These are phyloP conservation scores for Sebastes taczanowskii DNA, from an alignment of 2,797 vertebrate genomes.

Conservation along the genomic window DNA sequence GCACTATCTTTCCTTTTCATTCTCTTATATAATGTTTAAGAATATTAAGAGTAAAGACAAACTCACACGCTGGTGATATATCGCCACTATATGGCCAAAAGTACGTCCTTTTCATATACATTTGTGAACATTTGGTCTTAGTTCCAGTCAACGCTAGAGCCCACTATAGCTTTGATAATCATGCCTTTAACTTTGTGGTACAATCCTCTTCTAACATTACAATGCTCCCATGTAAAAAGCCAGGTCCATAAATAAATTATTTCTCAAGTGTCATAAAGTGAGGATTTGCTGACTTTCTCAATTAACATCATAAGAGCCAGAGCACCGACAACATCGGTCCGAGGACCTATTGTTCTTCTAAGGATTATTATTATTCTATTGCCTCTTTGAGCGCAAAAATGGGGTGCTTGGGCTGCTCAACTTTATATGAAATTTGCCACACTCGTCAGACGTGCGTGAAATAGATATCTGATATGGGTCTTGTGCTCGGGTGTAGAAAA, in stretches of 20 bases:
- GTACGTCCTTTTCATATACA: neutral
- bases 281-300: neutral
- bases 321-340: too few species aligned
- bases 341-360: too few species aligned
- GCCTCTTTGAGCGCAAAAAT: too few species aligned
- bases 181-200: neutral
- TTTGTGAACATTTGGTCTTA: neutral
- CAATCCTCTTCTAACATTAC: neutral
- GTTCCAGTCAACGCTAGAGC: neutral
- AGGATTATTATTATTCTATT: too few species aligned
- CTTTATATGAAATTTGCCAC: too few species aligned
- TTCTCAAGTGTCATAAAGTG: neutral
- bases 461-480: too few species aligned
- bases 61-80: fast-evolving
- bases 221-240: neutral
- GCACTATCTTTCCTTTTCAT: neutral
- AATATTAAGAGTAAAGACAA: neutral
- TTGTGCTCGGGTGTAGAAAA: too few species aligned
- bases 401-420: too few species aligned
- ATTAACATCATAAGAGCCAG: fast-evolving
- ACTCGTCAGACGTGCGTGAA: too few species aligned
- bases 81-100: too few species aligned
- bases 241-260: neutral
- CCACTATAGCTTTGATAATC: neutral
- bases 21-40: neutral